Base-by-base conservation (phyloP, 2,113 vertebrate genomes). In the Aspidoscelis tigris region DNA sequence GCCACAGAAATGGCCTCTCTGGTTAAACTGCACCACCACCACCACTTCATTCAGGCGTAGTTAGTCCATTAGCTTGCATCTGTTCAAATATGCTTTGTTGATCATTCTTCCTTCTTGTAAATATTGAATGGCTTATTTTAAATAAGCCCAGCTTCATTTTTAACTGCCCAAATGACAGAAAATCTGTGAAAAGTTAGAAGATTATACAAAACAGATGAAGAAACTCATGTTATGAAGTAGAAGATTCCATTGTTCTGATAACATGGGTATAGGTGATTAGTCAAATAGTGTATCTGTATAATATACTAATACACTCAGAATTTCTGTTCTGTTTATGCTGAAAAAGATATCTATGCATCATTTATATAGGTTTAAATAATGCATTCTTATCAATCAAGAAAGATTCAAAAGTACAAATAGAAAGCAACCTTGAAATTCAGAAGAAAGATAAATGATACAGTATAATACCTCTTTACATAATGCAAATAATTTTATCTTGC, bases 401-500 rank as follows among this genome's bases (percentile, higher is more conserved):
- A 65, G 50, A 14, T 71, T 20, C 43, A 81, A 81, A 58, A 18
- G 64, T 0, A 1, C 5, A 74, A 16, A 72, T 2, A 78, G 61
- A 84, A 0, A 88, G 70, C 61, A 82, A 86, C 39, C 1, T 61
- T 74, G 74, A 81, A 91, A 84, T n/a, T 14, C 2, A 6, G 14
- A 3, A 18, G 2, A 11, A 82, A 7, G 33, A 21, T 18, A 84
- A 22, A 50, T 53, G 33, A 50, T 53, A 61, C 72, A 21, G 79
- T 22, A n/a, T 39, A 81, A 84, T 79, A 58, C 58, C 80, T 82
- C 71, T 77, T 41, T 61, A 39, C 14, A 53, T 8, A 84, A 71
- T 84, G 16, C 68, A 84, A 7, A 85, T 80, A 84, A 58, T 78
- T 77, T 55, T 7, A 10, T n/a, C 79, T 88, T 78, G 85, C 86